Evolutionary conservation across 2,797 vertebrate genomes (phyloP).

Genomic region (Tenualosa ilisha): DNA sequence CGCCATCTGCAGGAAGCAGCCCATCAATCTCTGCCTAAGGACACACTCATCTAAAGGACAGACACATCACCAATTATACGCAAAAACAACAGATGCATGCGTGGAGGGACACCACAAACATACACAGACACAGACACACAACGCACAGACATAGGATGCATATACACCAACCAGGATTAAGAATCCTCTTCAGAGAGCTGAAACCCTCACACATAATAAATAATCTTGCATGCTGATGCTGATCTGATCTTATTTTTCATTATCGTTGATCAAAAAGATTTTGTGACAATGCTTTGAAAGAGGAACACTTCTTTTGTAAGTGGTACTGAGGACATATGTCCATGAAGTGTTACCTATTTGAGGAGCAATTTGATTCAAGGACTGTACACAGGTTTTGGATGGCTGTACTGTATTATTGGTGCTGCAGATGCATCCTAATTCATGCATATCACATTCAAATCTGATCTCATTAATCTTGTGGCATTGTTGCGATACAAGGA

Average conservation of each 20-base stretch:
- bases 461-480: no score
- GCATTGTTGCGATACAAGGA: no score
- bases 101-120: not conserved
- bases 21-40: slow-evolving; percentile 16
- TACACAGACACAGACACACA: slow-evolving; percentile 17
- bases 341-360: not conserved
- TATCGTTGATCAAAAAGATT: not conserved
- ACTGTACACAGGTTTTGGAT: not conserved
- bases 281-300: not conserved
- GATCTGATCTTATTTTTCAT: not conserved
- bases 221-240: not conserved
- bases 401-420: not conserved
- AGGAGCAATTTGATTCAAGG: not conserved
- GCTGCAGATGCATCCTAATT: not conserved
- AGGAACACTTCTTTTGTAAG: not conserved
- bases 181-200: not conserved
- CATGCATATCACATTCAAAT: not conserved
- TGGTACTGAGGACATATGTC: not conserved
- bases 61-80: not conserved
- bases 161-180: not conserved
- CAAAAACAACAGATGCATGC: not conserved
- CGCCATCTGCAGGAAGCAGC: not conserved
- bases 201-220: not conserved
- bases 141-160: slow-evolving; percentile 26
- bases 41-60: not conserved